A percentile compares a stretch with the other conserved stretches of the same genome.
phyloP scores from a whole-genome alignment of 2,113 vertebrate genomes.

The Haemorhous mexicanus region DNA sequence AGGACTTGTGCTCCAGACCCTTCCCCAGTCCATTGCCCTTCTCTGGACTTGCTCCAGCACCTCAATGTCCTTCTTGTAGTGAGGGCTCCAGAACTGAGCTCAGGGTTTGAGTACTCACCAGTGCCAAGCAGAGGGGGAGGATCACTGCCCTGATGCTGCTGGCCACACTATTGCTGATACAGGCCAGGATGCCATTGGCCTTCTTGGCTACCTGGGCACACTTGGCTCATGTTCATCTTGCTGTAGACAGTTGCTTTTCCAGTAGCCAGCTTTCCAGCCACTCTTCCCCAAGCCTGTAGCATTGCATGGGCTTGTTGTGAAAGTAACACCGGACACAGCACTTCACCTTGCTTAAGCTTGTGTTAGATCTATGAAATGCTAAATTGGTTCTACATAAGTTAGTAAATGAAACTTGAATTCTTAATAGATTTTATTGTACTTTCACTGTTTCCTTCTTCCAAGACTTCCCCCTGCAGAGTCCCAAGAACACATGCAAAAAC shows the following conservation, averaged over 20 bases:
- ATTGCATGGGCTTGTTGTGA: neutral
- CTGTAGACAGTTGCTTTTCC: neutral
- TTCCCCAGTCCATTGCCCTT: rapidly evolving
- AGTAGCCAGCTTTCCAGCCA: neutral
- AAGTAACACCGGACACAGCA: neutral
- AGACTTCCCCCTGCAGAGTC: neutral
- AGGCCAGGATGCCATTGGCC: neutral
- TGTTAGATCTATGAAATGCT: neutral
- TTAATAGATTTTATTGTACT: neutral
- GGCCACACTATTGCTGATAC: rapidly evolving
- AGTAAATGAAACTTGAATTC: neutral
- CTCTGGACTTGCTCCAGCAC: neutral
- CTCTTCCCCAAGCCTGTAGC: neutral
- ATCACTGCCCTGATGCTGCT: neutral
- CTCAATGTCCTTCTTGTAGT: neutral
- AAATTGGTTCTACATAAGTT: rapidly evolving
- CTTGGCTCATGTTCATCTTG: rapidly evolving
- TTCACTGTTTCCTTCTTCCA: neutral
- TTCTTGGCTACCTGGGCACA: neutral
- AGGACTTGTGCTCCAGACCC: rapidly evolving
- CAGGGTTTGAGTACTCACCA: neutral
- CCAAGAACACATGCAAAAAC: neutral
- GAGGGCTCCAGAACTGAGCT: neutral
- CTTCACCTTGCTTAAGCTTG: neutral
- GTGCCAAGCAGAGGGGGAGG: rapidly evolving